Evolutionary conservation across 2,113 vertebrate species (phyloP).

Genomic region (Xenus cinereus): DNA sequence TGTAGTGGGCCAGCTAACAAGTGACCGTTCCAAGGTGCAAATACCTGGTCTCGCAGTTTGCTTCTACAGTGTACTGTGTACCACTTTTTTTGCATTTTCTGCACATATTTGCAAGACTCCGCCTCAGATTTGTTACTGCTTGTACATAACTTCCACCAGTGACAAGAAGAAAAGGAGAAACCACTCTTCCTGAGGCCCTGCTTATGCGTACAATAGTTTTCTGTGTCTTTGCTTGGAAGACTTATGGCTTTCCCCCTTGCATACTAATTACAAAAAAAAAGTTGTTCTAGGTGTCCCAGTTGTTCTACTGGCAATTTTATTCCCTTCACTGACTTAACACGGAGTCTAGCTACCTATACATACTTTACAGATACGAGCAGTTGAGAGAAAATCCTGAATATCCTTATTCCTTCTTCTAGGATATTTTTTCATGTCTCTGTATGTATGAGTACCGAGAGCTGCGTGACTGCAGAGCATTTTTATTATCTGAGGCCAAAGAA

Average conservation of each 20-base stretch:
- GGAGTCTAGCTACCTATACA: neutral
- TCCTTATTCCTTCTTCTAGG: neutral
- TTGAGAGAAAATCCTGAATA: neutral
- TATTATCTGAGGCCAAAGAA: neutral
- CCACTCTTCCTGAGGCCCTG: neutral
- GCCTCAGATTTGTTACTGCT: neutral
- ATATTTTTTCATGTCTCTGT: neutral
- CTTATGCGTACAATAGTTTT: neutral
- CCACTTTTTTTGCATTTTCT: neutral
- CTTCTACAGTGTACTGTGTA: neutral
- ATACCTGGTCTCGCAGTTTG: neutral
- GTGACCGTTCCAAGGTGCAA: neutral
- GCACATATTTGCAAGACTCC: neutral
- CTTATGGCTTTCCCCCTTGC: neutral
- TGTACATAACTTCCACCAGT: neutral
- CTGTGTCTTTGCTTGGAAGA: neutral
- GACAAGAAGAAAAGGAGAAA: neutral
- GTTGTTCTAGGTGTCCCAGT: neutral
- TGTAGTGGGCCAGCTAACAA: neutral
- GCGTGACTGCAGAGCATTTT: neutral
- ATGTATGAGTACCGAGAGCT: neutral
- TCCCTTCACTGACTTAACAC: neutral
- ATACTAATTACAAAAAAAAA: neutral
- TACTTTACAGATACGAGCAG: neutral
- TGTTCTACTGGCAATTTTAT: neutral